Evolutionary conservation across 2,888 invertebrate genomes (phyloP).

Genomic region (Andrena trimmerana): DNA sequence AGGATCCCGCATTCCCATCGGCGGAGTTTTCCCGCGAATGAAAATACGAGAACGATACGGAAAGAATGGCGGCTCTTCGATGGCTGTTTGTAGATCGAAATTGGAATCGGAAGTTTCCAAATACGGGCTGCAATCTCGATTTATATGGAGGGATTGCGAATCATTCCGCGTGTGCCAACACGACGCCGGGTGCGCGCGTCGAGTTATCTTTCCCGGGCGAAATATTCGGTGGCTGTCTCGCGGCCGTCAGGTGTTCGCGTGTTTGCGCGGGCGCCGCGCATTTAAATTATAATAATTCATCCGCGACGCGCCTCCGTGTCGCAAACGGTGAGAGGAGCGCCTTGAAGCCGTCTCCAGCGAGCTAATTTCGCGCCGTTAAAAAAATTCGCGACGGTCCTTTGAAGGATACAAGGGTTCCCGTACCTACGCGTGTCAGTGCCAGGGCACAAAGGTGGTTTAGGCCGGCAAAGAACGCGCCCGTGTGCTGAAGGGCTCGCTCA

Average conservation of each 20-base stretch:
- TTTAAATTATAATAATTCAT: conserved; percentile 6
- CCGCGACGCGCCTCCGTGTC: neutral
- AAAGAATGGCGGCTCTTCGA: conserved; percentile 36
- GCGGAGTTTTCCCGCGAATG: neutral
- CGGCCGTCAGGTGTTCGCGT: neutral
- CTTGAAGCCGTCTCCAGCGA: neutral
- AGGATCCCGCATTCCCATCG: neutral
- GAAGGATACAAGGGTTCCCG: neutral
- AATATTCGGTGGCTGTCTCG: neutral
- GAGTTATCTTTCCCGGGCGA: conserved; percentile 12
- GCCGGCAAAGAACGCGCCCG: neutral
- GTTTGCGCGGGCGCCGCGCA: neutral
- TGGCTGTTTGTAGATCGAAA: conserved; percentile 55
- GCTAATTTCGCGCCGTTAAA: conserved; percentile 24
- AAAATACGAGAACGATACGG: conserved; percentile 24
- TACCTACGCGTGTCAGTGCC: neutral
- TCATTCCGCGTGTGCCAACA: conserved; percentile 41
- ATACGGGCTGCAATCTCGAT: conserved; percentile 49
- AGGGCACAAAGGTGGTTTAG: conserved; percentile 5
- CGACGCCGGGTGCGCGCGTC: neutral
- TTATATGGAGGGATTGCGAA: conserved; percentile 46
- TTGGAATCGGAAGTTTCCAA: conserved; percentile 59
- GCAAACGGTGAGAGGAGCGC: neutral
- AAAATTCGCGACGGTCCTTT: conserved; percentile 1
- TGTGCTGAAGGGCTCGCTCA: conserved; percentile 1